Evolutionary conservation across 2,113 vertebrate genomes (phyloP).

Genomic region (Pedionomus torquatus): DNA sequence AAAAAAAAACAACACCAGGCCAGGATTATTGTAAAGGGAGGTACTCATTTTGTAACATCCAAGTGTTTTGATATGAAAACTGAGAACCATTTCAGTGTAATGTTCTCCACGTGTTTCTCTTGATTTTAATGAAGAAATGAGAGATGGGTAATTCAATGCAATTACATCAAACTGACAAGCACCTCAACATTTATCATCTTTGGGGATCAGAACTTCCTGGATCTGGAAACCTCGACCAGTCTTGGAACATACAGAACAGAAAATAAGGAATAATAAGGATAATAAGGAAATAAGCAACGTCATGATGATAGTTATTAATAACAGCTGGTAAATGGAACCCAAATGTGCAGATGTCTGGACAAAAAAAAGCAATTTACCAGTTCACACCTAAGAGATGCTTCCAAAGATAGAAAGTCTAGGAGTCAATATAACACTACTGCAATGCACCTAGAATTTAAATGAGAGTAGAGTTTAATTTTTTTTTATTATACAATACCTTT

Average conservation of each 20-base stretch:
- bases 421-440: not conserved
- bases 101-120: not conserved
- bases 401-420: not conserved
- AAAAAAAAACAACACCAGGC: not conserved
- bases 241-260: not conserved
- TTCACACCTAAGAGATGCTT: not conserved
- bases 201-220: not conserved
- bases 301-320: not conserved
- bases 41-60: not conserved
- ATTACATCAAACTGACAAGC: not conserved
- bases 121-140: not conserved
- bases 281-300: not conserved
- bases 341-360: not conserved
- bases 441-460: not conserved
- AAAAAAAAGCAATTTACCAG: not conserved
- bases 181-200: not conserved
- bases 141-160: not conserved
- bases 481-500: conserved; percentile 78
- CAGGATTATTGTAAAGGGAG: not conserved
- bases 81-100: not conserved
- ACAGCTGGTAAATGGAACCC: not conserved
- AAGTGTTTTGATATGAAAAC: not conserved
- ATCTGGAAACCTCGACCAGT: not conserved
- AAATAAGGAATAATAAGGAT: no score
- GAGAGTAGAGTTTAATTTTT: not conserved